Evolutionary conservation across 2,113 vertebrate genomes (phyloP).

Genomic region (Probosciger aterrimus): DNA sequence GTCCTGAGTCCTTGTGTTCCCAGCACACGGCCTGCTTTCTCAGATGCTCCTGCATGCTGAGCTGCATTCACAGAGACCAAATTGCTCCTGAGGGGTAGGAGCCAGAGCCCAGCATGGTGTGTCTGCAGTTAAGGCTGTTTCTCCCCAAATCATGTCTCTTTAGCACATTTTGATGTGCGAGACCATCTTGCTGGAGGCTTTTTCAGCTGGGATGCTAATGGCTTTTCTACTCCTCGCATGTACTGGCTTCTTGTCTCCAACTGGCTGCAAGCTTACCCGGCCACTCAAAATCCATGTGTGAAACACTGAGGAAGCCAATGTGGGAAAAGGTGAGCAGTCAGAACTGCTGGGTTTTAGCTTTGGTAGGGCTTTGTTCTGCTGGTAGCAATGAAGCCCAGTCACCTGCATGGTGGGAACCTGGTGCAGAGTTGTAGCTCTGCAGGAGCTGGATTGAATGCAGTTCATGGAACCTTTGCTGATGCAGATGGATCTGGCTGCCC

Average conservation of each 20-base stretch:
- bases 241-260: not conserved
- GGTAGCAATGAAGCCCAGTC: not conserved
- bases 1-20: not conserved
- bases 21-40: not conserved
- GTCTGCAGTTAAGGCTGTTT: not conserved
- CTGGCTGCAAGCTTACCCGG: not conserved
- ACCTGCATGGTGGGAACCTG: not conserved
- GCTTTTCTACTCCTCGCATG: not conserved
- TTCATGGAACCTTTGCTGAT: accelerated
- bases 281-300: not conserved
- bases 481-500: not conserved
- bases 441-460: not conserved
- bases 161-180: not conserved
- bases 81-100: not conserved
- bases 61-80: not conserved
- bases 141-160: not conserved
- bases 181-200: not conserved
- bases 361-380: not conserved
- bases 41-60: accelerated
- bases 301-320: not conserved
- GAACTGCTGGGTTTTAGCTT: not conserved
- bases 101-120: not conserved
- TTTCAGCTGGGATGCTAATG: not conserved
- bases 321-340: not conserved
- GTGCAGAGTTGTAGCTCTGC: not conserved